Percentiles rank a stretch among this genome's conserved stretches.
Conservation (phyloP, 2,797 vertebrate genomes). For the Calcarius lapponicus region DNA sequence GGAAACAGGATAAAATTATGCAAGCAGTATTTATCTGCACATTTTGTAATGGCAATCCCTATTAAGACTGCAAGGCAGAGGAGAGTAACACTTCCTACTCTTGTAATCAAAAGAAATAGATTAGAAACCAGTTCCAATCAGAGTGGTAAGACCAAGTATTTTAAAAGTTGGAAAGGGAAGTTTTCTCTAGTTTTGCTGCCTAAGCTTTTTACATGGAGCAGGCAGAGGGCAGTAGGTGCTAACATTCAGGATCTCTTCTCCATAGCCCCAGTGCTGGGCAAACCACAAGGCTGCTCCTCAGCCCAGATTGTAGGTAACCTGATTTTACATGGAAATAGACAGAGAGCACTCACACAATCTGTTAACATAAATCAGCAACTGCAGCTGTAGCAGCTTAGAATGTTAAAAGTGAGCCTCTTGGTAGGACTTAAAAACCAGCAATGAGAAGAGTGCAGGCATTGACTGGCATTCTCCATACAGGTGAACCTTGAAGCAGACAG, state of each 20-base stretch:
- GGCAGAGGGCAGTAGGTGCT: constrained; percentile 56
- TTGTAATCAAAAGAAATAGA: neutral
- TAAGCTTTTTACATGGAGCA: neutral
- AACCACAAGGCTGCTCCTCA: neutral
- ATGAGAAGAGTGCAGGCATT: neutral
- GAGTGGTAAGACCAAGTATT: neutral
- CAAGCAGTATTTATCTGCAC: neutral
- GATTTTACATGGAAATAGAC: neutral
- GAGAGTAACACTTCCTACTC: neutral
- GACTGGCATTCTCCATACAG: neutral
- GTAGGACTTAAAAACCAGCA: neutral
- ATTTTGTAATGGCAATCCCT: neutral
- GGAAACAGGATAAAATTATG: neutral
- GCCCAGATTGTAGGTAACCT: neutral
- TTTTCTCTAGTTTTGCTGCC: neutral
- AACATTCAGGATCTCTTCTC: neutral
- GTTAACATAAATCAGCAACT: neutral
- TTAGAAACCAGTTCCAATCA: neutral
- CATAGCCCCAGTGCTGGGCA: neutral
- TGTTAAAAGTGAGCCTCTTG: neutral
- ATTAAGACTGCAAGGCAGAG: neutral
- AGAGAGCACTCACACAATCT: neutral
- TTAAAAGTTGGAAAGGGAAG: neutral
- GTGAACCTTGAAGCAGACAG: neutral
- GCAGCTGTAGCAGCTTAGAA: neutral